Conservation (phyloP, 2,113 vertebrate genomes). For the Indri indri region DNA sequence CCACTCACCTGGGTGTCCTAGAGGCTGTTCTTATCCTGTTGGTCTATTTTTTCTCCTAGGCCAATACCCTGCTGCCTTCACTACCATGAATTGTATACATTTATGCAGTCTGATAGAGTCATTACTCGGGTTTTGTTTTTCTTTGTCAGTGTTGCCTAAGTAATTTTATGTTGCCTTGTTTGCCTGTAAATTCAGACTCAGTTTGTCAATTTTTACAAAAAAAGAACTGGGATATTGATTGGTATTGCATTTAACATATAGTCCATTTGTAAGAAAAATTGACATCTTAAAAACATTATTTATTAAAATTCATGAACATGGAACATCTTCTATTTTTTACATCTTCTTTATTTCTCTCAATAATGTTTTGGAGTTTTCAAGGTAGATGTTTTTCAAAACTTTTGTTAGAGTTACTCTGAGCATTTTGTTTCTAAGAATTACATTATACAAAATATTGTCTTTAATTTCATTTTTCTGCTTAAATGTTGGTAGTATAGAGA, state of each 20-base stretch:
- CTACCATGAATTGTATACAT: too few species aligned
- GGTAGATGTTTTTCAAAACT: neutral
- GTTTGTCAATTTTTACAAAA: neutral
- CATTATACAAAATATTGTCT: neutral
- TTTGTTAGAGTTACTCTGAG: neutral
- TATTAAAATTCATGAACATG: neutral
- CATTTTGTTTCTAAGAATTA: neutral
- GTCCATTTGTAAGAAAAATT: neutral
- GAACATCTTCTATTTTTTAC: neutral
- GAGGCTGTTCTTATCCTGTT: accelerated
- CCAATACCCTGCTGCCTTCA: accelerated
- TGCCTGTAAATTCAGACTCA: neutral
- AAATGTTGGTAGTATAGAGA: neutral
- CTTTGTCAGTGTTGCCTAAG: neutral
- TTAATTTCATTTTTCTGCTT: neutral
- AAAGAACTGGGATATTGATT: neutral
- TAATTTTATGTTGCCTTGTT: neutral
- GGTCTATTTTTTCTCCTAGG: too few species aligned
- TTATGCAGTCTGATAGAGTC: too few species aligned
- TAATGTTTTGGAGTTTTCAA: neutral
- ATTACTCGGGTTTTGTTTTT: neutral
- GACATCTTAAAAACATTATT: neutral
- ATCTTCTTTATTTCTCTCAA: neutral
- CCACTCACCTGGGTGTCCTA: accelerated
- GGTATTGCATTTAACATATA: neutral